Conservation (phyloP, 1,140 invertebrate species). For the Bombus huntii region DNA sequence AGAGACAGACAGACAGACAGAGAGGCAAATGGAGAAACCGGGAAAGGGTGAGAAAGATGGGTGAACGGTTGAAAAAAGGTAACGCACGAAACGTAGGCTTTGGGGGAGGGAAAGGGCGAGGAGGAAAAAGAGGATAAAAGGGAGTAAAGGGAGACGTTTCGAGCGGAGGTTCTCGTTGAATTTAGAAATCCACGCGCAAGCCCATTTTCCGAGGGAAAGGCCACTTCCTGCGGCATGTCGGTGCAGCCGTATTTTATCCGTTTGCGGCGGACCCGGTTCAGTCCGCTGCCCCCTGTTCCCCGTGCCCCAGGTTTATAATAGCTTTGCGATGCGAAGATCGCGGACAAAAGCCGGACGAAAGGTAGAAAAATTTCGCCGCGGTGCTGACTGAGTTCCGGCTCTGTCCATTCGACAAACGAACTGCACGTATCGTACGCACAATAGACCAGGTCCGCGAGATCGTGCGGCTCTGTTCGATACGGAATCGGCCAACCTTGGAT, state of each 20-base stretch:
- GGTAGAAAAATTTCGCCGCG: conserved; percentile 64
- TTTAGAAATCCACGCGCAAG: conserved; percentile 60
- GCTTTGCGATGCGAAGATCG: conserved; percentile 60
- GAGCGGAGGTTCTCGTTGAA: conserved; percentile 48
- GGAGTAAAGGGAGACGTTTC: conserved; percentile 15
- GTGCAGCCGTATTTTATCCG: conserved; percentile 67
- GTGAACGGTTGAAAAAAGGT: background rate
- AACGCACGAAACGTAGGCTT: background rate
- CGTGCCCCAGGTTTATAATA: conserved; percentile 58
- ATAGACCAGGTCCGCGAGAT: background rate
- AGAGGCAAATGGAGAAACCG: background rate
- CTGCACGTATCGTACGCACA: conserved; percentile 32
- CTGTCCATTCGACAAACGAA: conserved; percentile 22
- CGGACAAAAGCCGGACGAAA: conserved; percentile 62
- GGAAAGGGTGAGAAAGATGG: background rate
- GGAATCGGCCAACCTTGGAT: conserved; percentile 12
- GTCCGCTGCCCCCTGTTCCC: background rate
- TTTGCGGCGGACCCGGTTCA: conserved; percentile 42
- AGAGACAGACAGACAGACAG: too few species aligned
- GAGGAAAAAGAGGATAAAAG: background rate
- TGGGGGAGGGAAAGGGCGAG: background rate
- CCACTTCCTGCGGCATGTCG: conserved; percentile 57
- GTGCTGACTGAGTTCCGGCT: conserved; percentile 65
- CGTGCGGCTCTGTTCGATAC: conserved; percentile 5
- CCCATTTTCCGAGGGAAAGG: conserved; percentile 63